Conservation (phyloP, 2,113 vertebrate genomes). For the Cyanistes caeruleus region DNA sequence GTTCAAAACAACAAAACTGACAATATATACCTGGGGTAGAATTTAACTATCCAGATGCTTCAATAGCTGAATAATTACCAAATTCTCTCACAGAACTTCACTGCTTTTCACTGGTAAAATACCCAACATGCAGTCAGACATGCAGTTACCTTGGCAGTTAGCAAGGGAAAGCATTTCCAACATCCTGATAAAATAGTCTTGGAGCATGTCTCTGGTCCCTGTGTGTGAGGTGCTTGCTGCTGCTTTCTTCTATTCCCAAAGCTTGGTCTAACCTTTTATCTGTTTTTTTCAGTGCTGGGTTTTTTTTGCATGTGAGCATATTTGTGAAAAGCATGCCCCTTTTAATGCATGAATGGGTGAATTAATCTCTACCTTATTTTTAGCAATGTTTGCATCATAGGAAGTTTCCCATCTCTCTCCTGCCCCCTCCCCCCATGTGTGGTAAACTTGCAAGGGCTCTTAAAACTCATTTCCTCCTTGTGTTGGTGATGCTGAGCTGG, state of each 20-base stretch:
- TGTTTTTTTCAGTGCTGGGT: neutral
- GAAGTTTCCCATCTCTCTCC: slow-evolving; percentile 6
- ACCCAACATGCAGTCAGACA: accelerated
- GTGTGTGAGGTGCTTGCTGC: neutral
- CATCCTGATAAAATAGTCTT: neutral
- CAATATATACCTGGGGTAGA: neutral
- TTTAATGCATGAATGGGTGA: neutral
- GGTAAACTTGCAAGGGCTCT: neutral
- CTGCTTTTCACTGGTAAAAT: neutral
- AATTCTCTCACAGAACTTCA: neutral
- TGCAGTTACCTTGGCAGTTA: neutral
- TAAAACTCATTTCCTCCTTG: accelerated
- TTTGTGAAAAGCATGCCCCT: neutral
- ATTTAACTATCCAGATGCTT: neutral
- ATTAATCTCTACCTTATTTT: neutral
- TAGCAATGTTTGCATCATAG: neutral
- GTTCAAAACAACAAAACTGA: neutral
- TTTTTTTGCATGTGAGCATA: neutral
- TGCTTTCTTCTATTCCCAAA: neutral
- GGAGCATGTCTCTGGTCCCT: accelerated
- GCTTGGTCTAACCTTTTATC: neutral
- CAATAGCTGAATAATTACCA: neutral
- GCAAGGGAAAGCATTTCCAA: neutral
- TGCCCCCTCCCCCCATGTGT: accelerated
- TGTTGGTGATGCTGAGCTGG: accelerated